Base-by-base conservation (phyloP, 2,797 vertebrate genomes). In the Cryptoblepharus egeriae region DNA sequence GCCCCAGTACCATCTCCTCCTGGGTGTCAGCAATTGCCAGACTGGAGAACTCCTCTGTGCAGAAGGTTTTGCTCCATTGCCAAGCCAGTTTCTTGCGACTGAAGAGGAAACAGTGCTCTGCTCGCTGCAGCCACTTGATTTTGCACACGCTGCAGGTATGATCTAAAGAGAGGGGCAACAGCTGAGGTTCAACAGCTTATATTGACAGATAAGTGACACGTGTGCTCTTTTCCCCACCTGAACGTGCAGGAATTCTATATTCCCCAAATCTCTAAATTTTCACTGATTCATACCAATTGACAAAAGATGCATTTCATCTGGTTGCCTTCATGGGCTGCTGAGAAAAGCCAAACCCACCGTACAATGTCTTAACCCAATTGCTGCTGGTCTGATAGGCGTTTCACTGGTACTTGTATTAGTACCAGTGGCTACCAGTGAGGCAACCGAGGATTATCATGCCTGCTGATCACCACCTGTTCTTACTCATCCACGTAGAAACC, bases 1-100 rank as follows among this genome's bases (percentile, higher is more conserved):
- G 60, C 10, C 28, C 39, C 39, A 61, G 35, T 81, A 81, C 80
- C 80, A 75, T 42, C 49, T 81, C 71, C 55, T 42, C 32, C 11
- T 8, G 16, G 35, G 18, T 22, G 12, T 22, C 42, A 35, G 20
- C 13, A 20, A 45, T 16, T 1, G 28, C 28, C 80, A 81, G 49
- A 1, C 35, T 2, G 63, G 80, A 57, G 20, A 8, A 26, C 35
- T 67, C 28, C 0, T 67, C 63, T 9, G 0, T 15, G 32, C 80
- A 81, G 71, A 75, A 75, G 63, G 49, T 32, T 32, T 16, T 67
- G 49, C 71, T 58, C 0, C 28, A 57, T 5, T 1, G 13, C 80
- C 80, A 81, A 6, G 8, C 12, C 71, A 67, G 30, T 3, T 2
- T 3, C 32, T 35, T 24, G 13, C 3, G 1, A 13, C 20, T 37